Percentiles rank a stretch among this genome's conserved stretches.
phyloP scores from a whole-genome alignment of 2,113 vertebrate species.

The Motacilla alba region DNA sequence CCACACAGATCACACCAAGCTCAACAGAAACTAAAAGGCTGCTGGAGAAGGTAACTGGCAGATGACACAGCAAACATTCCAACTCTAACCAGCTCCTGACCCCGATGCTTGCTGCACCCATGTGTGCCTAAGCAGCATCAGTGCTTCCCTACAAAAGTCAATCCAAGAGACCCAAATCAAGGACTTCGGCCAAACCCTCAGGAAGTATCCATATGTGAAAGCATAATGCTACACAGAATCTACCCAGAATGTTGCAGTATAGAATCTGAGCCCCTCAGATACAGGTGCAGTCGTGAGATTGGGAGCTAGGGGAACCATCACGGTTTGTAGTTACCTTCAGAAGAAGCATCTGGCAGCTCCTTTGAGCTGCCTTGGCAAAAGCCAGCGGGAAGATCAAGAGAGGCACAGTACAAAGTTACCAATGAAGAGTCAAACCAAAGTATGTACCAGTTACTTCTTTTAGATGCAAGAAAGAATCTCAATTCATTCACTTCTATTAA shows the following conservation, averaged over 20 bases:
- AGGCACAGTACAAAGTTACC: accelerated
- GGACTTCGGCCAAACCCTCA: not conserved
- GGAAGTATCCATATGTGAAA: not conserved
- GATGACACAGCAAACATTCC: not conserved
- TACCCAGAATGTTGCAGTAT: accelerated
- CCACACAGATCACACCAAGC: no score
- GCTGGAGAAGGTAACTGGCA: not conserved
- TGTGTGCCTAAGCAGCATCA: accelerated
- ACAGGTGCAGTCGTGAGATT: accelerated
- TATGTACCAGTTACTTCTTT: accelerated
- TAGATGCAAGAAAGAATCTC: not conserved
- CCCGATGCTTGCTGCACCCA: not conserved
- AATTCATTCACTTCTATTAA: not conserved
- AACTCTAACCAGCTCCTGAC: not conserved
- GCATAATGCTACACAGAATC: accelerated
- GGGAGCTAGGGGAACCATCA: not conserved
- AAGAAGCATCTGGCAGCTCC: not conserved
- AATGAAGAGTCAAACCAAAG: not conserved
- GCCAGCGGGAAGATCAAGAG: not conserved
- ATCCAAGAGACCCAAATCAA: accelerated
- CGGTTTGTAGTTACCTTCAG: not conserved
- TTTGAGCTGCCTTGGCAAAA: not conserved
- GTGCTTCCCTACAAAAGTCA: not conserved
- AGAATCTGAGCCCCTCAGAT: not conserved
- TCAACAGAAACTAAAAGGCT: not conserved